These are phyloP conservation scores for Oxyteleia sp. DNA, from an alignment of 2,888 invertebrate genomes.

Conservation along the genomic window DNA sequence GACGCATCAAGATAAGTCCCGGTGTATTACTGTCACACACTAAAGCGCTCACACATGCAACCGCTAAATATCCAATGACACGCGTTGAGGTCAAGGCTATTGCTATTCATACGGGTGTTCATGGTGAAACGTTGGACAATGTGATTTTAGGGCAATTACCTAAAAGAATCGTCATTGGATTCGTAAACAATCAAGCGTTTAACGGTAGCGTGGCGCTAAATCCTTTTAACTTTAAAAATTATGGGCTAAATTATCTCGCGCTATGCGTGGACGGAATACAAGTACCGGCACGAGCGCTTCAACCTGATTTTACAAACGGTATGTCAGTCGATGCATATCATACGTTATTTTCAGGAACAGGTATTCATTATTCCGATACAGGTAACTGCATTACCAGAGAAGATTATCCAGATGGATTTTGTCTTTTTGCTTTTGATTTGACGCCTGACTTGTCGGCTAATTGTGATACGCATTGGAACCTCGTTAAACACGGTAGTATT, in stretches of 20 bases:
- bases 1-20: background rate
- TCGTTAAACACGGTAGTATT: conserved; percentile 72
- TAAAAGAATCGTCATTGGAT: conserved; percentile 78
- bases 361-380: conserved; percentile 68
- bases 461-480: conserved; percentile 68
- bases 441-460: conserved; percentile 77
- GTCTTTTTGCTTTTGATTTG: conserved; percentile 77
- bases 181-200: conserved; percentile 74
- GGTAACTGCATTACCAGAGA: conserved; percentile 67
- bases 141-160: conserved; percentile 79
- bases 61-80: background rate
- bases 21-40: background rate
- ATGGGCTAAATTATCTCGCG: conserved; percentile 4
- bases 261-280: conserved; percentile 1
- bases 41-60: background rate
- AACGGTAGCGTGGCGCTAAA: conserved; percentile 66
- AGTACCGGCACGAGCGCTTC: conserved; percentile 66
- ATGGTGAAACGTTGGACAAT: conserved; percentile 79
- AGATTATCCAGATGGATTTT: conserved; percentile 68
- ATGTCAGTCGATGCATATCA: conserved; percentile 75
- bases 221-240: conserved; percentile 70
- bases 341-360: conserved; percentile 74
- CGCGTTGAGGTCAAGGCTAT: conserved; percentile 2
- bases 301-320: conserved; percentile 66
- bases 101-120: conserved; percentile 72